These are phyloP conservation scores for Mythimna vitellina DNA, from an alignment of 2,888 invertebrate genomes.

Conservation along the genomic window DNA sequence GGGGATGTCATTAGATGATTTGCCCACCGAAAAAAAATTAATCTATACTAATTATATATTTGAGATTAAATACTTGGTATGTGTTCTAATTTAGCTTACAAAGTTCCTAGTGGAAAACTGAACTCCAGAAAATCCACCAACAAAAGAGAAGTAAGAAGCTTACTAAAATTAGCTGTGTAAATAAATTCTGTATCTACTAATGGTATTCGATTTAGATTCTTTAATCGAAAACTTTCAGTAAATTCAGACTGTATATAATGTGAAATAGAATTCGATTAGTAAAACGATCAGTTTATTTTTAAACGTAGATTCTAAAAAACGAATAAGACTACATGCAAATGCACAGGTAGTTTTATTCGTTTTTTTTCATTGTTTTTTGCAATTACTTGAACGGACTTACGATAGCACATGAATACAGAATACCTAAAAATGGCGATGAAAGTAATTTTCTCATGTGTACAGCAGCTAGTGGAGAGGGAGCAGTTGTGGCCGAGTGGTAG, in stretches of 20 bases:
- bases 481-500: too few relatives aligned
- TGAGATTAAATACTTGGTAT: not conserved
- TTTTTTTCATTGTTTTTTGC: not conserved
- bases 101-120: too few relatives aligned
- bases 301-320: not conserved
- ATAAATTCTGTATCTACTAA: not conserved
- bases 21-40: too few relatives aligned
- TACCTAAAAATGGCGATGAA: too few relatives aligned
- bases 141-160: not conserved
- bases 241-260: conserved; percentile 15
- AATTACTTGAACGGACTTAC: not conserved
- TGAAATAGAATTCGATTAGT: conserved; percentile 5
- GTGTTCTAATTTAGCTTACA: not conserved
- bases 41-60: too few relatives aligned
- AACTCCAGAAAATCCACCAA: conserved; percentile 10
- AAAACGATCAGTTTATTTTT: conserved; percentile 5
- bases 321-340: too few relatives aligned
- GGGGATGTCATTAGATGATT: too few relatives aligned
- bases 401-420: not conserved
- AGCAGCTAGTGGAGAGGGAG: too few relatives aligned
- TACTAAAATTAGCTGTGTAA: not conserved
- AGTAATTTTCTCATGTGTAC: too few relatives aligned
- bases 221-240: conserved; percentile 15
- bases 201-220: not conserved
- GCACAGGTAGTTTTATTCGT: not conserved